These are phyloP conservation scores for Neomorphus geoffroyi DNA, from an alignment of 2,797 vertebrate species.

Conservation along the genomic window DNA sequence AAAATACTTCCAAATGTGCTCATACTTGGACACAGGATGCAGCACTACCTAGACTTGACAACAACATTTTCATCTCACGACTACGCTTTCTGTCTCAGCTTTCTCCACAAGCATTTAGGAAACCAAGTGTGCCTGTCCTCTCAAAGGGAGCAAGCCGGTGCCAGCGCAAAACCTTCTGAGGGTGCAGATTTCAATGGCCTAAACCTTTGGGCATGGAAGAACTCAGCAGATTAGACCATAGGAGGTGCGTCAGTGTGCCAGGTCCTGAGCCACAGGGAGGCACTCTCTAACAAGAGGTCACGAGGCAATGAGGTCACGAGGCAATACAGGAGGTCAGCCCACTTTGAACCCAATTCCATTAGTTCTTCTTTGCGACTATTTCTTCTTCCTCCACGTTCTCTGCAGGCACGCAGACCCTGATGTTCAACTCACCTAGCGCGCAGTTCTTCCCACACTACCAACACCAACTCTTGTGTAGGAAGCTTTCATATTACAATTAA, in stretches of 20 bases:
- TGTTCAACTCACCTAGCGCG: neutral
- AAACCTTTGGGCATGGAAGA: neutral
- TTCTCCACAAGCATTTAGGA: neutral
- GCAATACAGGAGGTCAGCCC: rapidly evolving
- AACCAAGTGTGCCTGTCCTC: neutral
- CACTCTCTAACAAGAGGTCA: constrained; percentile 17
- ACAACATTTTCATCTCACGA: neutral
- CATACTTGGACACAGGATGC: neutral
- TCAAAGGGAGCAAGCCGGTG: neutral
- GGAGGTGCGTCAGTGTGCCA: neutral
- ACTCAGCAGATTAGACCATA: neutral
- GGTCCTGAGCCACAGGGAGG: constrained; percentile 37
- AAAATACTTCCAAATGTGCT: neutral
- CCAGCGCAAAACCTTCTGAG: neutral
- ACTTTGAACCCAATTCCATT: rapidly evolving
- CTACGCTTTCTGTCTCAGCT: neutral
- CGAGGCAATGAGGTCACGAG: neutral
- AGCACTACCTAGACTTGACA: neutral
- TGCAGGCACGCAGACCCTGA: neutral
- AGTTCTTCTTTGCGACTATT: neutral
- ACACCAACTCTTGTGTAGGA: neutral
- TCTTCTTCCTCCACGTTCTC: neutral
- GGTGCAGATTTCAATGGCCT: neutral
- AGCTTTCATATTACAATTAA: constrained; percentile 15
- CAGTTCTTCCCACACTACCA: neutral